phyloP scores from a whole-genome alignment of 2,113 vertebrate genomes.

The Actinemys pallida region DNA sequence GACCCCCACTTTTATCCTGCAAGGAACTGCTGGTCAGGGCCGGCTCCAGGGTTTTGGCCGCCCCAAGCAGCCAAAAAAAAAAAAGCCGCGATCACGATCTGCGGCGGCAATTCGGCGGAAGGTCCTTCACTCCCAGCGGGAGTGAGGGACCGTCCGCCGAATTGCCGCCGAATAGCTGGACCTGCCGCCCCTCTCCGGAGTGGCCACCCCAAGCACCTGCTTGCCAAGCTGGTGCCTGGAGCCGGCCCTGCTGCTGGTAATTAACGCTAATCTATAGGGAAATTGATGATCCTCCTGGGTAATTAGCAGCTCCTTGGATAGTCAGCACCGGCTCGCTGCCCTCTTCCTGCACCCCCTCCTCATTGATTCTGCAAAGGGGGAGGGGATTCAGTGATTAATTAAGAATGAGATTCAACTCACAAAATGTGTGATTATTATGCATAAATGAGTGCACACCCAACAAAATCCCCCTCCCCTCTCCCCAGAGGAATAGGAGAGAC shows the following conservation, averaged over 20 bases:
- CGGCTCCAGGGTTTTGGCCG: too few species aligned
- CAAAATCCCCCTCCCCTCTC: background rate
- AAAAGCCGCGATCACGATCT: too few species aligned
- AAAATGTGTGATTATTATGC: background rate
- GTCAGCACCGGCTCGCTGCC: background rate
- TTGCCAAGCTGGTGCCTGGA: too few species aligned
- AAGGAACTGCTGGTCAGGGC: background rate
- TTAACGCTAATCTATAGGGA: constrained; percentile 42
- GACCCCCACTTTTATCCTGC: constrained; percentile 60
- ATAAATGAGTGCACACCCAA: background rate
- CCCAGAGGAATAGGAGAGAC: background rate
- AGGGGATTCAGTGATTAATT: background rate
- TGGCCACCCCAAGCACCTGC: too few species aligned
- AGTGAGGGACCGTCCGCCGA: too few species aligned
- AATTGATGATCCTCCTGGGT: background rate
- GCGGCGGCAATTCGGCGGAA: too few species aligned
- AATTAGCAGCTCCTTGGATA: background rate
- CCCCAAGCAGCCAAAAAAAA: too few species aligned
- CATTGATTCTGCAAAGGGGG: too few species aligned
- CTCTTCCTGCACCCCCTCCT: too few species aligned
- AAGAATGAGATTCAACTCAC: background rate
- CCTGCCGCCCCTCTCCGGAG: too few species aligned
- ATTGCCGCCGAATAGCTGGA: too few species aligned
- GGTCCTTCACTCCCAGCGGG: too few species aligned
- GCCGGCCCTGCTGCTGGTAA: background rate